Conservation (phyloP, 2,113 vertebrate species). For the Cavia porcellus region DNA sequence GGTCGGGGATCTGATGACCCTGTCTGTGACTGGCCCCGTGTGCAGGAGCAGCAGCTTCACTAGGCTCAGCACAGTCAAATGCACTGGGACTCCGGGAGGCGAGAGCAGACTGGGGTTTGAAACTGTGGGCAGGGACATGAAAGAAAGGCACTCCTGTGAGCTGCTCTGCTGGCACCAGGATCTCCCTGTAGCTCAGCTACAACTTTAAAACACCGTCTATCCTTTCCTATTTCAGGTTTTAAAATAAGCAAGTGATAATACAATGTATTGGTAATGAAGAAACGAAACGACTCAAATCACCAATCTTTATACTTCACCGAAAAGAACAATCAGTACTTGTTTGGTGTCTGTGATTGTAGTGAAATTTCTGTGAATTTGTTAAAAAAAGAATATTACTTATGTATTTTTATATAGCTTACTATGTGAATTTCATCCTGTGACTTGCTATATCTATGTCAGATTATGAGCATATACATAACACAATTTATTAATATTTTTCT, state of each 20-base stretch:
- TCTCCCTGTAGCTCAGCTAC: neutral
- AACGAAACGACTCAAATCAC: neutral
- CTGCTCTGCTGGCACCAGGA: neutral
- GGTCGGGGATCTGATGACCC: neutral
- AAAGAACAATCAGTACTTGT: neutral
- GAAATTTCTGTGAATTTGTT: neutral
- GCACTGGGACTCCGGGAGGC: neutral
- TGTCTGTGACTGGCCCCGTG: neutral
- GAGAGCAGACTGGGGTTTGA: neutral
- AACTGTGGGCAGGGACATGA: neutral
- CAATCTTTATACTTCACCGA: neutral
- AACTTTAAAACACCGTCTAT: neutral
- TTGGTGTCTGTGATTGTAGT: neutral
- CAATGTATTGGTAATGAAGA: neutral
- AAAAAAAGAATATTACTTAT: neutral
- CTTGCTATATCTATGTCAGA: neutral
- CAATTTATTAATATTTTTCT: constrained; percentile 28
- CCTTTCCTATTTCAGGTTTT: neutral
- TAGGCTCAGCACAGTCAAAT: neutral
- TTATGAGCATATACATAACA: neutral
- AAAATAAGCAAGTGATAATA: neutral
- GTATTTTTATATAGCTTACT: neutral
- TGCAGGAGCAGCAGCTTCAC: neutral
- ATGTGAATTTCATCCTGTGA: neutral
- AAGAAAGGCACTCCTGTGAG: neutral